Conservation (phyloP, 1,140 invertebrate species). For the Sminthurides bifidus region DNA sequence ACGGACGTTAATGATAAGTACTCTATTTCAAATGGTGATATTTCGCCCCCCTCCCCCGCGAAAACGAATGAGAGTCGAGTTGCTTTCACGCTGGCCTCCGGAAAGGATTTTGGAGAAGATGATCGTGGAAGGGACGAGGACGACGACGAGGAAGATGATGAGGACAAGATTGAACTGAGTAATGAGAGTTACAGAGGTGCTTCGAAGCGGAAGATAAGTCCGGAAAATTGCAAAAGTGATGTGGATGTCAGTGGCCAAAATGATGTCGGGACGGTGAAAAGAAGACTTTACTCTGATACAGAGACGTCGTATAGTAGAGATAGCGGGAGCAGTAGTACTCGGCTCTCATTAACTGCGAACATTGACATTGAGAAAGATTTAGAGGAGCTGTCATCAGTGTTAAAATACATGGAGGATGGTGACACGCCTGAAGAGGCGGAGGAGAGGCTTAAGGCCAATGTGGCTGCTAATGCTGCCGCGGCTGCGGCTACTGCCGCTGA, state of each 20-base stretch:
- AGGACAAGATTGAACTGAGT: not conserved
- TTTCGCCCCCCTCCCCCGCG: constrained; percentile 11
- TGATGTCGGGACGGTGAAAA: no score
- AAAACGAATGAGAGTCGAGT: constrained; percentile 36
- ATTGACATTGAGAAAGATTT: not conserved
- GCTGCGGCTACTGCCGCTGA: not conserved
- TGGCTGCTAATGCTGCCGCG: not conserved
- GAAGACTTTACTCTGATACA: no score
- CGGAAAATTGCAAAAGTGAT: no score
- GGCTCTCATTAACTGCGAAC: not conserved
- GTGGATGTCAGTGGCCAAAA: no score
- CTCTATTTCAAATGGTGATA: constrained; percentile 29
- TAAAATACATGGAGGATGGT: not conserved
- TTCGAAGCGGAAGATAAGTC: not conserved
- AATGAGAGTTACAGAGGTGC: not conserved
- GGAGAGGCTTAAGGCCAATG: not conserved
- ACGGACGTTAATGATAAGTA: constrained; percentile 36
- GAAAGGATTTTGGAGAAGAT: constrained; percentile 5
- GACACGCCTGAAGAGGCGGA: not conserved
- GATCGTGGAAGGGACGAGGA: constrained; percentile 32
- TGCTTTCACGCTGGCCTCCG: constrained; percentile 27
- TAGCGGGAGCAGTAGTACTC: no score
- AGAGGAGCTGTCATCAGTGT: not conserved
- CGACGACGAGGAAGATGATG: constrained; percentile 3
- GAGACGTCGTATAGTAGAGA: no score